A percentile compares a stretch with the other conserved stretches of the same genome.
These are phyloP conservation scores for Rhinogobius similis DNA, from an alignment of 2,113 vertebrate genomes.

Conservation along the genomic window DNA sequence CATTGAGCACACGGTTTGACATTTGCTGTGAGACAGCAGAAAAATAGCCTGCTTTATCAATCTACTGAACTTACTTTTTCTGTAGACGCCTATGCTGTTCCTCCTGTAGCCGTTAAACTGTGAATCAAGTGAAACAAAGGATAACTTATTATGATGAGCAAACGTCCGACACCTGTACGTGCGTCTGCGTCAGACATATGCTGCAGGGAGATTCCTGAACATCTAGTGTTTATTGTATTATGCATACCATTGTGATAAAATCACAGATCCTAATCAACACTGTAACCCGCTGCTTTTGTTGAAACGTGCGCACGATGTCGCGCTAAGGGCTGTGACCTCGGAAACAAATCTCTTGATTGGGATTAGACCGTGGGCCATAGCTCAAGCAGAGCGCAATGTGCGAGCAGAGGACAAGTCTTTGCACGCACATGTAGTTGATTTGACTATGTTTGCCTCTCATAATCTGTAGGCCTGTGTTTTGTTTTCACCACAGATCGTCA, in stretches of 20 bases:
- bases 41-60: constrained; percentile 25
- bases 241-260: background rate
- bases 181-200: constrained; percentile 1
- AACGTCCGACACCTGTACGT: background rate
- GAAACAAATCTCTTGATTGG: constrained; percentile 68
- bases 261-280: background rate
- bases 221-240: background rate
- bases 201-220: background rate
- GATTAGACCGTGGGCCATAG: constrained; percentile 56
- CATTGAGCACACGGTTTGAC: background rate
- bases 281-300: background rate
- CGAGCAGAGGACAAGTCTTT: constrained; percentile 9
- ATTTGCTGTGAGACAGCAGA: background rate
- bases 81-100: constrained; percentile 75
- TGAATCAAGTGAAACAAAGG: constrained; percentile 25
- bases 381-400: constrained; percentile 37
- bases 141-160: background rate
- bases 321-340: constrained; percentile 54
- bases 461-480: background rate
- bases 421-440: background rate
- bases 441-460: constrained; percentile 17
- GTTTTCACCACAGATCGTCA: too few species aligned
- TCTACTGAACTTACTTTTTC: constrained; percentile 69
- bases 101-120: constrained; percentile 69
- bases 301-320: constrained; percentile 11